Evolutionary conservation across 1,140 invertebrate genomes (phyloP).

Genomic region (Drosophila ogumai): DNA sequence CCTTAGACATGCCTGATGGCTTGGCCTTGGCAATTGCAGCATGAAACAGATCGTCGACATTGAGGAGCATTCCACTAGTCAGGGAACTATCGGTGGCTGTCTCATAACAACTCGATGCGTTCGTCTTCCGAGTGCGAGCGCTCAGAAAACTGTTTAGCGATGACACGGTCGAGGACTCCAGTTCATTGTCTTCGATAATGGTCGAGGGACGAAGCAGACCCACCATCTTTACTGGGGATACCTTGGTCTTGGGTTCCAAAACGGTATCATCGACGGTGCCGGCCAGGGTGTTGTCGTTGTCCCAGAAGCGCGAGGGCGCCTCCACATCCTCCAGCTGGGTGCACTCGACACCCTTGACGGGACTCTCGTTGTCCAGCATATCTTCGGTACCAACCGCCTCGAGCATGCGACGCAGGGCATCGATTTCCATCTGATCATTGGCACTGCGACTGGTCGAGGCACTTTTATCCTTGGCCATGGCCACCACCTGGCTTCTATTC

Average conservation of each 20-base stretch:
- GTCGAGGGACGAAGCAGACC: constrained; percentile 77
- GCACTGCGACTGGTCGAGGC: constrained; percentile 13
- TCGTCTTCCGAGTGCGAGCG: constrained; percentile 52
- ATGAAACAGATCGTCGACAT: constrained; percentile 69
- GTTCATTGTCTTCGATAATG: constrained; percentile 70
- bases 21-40: constrained; percentile 66
- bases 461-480: constrained; percentile 58
- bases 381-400: constrained; percentile 47
- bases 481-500: constrained; percentile 61
- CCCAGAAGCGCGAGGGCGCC: constrained; percentile 77
- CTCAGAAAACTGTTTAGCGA: constrained; percentile 62
- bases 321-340: constrained; percentile 80
- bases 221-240: constrained; percentile 80
- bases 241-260: constrained; percentile 14
- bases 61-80: constrained; percentile 38
- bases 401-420: constrained; percentile 60
- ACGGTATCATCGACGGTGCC: not conserved
- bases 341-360: constrained; percentile 66
- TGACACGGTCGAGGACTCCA: constrained; percentile 56
- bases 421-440: constrained; percentile 53
- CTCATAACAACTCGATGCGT: constrained; percentile 70
- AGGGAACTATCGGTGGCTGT: constrained; percentile 69
- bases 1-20: constrained; percentile 44
- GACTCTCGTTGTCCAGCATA: constrained; percentile 56
- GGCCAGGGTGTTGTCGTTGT: constrained; percentile 48